Evolutionary conservation across 2,113 vertebrate genomes (phyloP).

Genomic region (Calidris pygmaea): DNA sequence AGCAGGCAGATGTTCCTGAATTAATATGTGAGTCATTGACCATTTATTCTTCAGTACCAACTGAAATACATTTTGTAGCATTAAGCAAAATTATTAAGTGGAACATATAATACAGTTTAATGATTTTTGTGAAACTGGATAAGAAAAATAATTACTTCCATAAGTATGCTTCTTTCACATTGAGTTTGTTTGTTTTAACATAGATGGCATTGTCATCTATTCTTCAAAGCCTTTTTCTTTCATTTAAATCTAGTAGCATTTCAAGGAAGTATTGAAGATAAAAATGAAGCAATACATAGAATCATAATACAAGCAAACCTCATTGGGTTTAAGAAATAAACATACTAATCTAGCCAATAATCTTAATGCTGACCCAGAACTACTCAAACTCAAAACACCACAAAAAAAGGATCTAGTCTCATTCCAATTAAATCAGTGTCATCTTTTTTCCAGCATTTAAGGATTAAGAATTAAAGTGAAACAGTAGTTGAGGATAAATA

Average conservation of each 20-base stretch:
- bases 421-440: not conserved
- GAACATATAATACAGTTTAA: not conserved
- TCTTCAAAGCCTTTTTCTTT: not conserved
- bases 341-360: not conserved
- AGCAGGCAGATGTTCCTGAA: constrained; percentile 64
- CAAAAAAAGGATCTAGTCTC: not conserved
- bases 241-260: not conserved
- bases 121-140: not conserved
- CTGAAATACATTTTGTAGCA: constrained; percentile 44
- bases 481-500: not conserved
- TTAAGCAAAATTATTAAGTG: constrained; percentile 46
- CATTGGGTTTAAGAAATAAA: not conserved
- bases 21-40: constrained; percentile 55
- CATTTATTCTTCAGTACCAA: constrained; percentile 51
- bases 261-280: not conserved
- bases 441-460: not conserved
- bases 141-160: not conserved
- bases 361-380: not conserved
- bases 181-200: constrained; percentile 14
- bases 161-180: constrained; percentile 4
- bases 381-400: not conserved
- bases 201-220: not conserved
- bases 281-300: not conserved
- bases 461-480: not conserved
- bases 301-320: not conserved